Evolutionary conservation across 2,797 vertebrate species (phyloP), one percentile per base, ranked within the genome.

Genomic region (Cyclura pinguis): DNA sequence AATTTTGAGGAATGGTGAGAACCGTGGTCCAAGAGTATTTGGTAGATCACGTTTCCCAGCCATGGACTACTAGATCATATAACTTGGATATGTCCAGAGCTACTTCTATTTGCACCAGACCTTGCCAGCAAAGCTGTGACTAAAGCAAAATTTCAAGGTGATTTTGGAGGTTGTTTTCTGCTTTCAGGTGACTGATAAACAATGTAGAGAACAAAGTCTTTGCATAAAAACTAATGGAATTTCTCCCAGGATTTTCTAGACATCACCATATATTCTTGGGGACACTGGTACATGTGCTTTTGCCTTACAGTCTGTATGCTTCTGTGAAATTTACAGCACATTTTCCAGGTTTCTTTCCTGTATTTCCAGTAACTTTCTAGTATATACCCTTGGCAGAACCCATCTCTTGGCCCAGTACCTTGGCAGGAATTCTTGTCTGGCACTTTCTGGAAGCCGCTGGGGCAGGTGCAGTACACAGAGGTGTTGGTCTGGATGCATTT

Each of bases 391-490:
- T 35, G 69, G 16, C 64, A 67, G 38, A 0, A 62, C 29, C 69
- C 59, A 20, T 24, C 5, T 24, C 52, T 64, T 42, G 38, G 73
- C 52, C 9, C 64, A 32, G 5, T 96, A 99, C 99, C 99, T 98
- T 98, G 98, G 93, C 99, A 99, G 91, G 96, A 97, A 35, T 98
- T 98, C 35, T 95, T 98, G 72, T 97, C 98, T 0, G 96, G 95
- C 13, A 96, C 97, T 7, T 98, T 98, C 97, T 97, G 97, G 98
- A 99, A 99, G 91, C 99, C 99, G 0, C 97, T 94, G 88, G 98
- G 98, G 95, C 99, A 99, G 82, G 97, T 98, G 88, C 99, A 99
- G 97, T 99, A 99, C 0, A 97, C 97, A 67, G 98, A 96, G 0
- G 97, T 98, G 89, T 93, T 97, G 0, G 98, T 98, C 89, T 98